Evolutionary conservation across 2,888 invertebrate genomes (phyloP).

Genomic region (Pollenia griseotomentosa): DNA sequence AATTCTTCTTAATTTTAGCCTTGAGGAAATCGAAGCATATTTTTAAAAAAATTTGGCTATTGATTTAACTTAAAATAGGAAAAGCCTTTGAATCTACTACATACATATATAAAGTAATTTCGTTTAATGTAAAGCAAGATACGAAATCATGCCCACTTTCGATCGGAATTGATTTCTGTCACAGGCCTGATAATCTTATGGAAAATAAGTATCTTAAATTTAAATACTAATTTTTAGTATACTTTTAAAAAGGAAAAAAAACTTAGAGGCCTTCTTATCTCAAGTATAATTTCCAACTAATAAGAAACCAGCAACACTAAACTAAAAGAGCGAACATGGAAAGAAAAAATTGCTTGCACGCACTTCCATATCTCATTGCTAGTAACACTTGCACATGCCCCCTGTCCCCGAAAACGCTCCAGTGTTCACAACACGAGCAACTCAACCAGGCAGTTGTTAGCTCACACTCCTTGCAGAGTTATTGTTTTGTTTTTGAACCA

Average conservation of each 20-base stretch:
- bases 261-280: slow-evolving; percentile 38
- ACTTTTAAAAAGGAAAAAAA: not conserved
- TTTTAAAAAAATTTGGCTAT: too few species aligned
- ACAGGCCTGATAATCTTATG: not conserved
- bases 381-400: slow-evolving; percentile 24
- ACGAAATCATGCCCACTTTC: too few species aligned
- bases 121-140: not conserved
- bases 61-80: too few species aligned
- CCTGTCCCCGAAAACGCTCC: not conserved
- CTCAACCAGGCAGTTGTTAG: slow-evolving; percentile 58
- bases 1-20: too few species aligned
- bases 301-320: slow-evolving; percentile 53
- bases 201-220: not conserved
- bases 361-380: slow-evolving; percentile 62
- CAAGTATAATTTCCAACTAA: slow-evolving; percentile 47
- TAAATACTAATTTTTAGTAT: not conserved
- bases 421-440: slow-evolving; percentile 29
- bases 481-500: slow-evolving; percentile 54
- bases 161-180: too few species aligned
- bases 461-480: slow-evolving; percentile 36
- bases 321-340: slow-evolving; percentile 23
- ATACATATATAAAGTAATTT: not conserved
- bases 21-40: too few species aligned
- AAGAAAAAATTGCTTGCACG: slow-evolving; percentile 61
- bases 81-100: not conserved